Base-by-base conservation (phyloP, 1,140 invertebrate species). In the Brachionus manjavacas region DNA sequence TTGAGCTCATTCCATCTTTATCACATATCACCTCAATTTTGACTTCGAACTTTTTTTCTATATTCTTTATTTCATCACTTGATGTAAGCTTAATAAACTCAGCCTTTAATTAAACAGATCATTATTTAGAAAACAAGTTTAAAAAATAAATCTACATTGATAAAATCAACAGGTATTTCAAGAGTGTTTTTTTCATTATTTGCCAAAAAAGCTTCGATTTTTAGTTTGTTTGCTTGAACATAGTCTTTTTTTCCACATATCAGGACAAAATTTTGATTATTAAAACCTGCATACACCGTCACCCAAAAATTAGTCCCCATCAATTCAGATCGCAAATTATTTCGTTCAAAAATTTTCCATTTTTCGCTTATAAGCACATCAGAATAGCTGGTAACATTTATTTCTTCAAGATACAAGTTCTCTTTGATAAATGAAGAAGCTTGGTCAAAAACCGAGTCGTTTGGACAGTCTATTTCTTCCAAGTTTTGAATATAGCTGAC, bases 301-400 rank as follows among this genome's bases (percentile, higher is more conserved):
- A 46, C 28, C 43, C 39, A 76, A 28, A 76, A 76, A 49, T 76
- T 76, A 3, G 23, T 4, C 14, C 23, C 23, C 39, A 14, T 14
- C 9, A 41, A 2, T 4, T 74, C n/a, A 14, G 35, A 11, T 0
- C 7, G 8, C 2, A 49, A 76, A 12, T 76, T 76, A 46, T 46
- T 35, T 49, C 39, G n/a, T 76, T 76, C 16, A 49, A 76, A 76
- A 0, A 23, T 46, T 49, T 76, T 76, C 72, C 72, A 76, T 46
- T 76, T 46, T 25, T 76, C 72, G n/a, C 11, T 23, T 49, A 76
- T 23, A 8, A 76, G 9, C 20, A 76, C 9, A 46, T 76, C 23
- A 23, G 72, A 76, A 49, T 46, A 76, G 9, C 28, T 76, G 3
- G 72, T 76, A 2, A 49, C 43, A 25, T 76, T 43, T 7, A 76